These are phyloP conservation scores for Drosophila differens DNA, from an alignment of 2,888 invertebrate genomes.

Conservation along the genomic window DNA sequence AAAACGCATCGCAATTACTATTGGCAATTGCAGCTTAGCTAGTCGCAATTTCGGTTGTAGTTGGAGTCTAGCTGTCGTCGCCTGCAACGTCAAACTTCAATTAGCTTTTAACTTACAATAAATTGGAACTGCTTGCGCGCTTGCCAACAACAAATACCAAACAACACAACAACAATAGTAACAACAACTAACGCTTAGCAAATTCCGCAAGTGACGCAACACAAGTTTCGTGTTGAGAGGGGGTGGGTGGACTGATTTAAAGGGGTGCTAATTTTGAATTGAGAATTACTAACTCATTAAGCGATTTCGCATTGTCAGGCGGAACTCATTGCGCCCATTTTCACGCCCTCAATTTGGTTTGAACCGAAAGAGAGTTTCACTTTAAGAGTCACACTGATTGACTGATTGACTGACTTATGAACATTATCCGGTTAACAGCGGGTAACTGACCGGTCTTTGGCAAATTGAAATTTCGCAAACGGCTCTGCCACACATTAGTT, in stretches of 20 bases:
- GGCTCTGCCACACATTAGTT: slow-evolving; percentile 33
- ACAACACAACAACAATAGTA: slow-evolving; percentile 23
- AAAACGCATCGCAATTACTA: slow-evolving; percentile 28
- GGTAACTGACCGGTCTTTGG: slow-evolving; percentile 11
- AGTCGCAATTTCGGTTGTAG: not conserved
- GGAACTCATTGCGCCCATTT: slow-evolving; percentile 24
- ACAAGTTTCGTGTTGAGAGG: slow-evolving; percentile 54
- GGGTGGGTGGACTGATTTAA: not conserved
- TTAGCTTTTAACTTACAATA: slow-evolving; percentile 75
- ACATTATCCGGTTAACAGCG: slow-evolving; percentile 24
- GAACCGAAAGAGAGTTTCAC: slow-evolving; percentile 39
- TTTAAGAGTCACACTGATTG: slow-evolving; percentile 24
- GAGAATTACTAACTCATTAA: slow-evolving; percentile 42
- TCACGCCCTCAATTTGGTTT: slow-evolving; percentile 22
- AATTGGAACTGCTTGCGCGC: slow-evolving; percentile 47
- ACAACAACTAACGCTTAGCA: slow-evolving; percentile 50
- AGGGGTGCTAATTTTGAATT: too few relatives aligned
- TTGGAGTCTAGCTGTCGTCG: not conserved
- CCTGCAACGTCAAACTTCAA: slow-evolving; percentile 67
- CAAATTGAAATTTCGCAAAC: slow-evolving; percentile 45
- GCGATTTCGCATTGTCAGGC: slow-evolving; percentile 29
- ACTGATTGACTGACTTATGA: slow-evolving; percentile 25
- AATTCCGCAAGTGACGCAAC: slow-evolving; percentile 58
- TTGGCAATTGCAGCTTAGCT: slow-evolving; percentile 14
- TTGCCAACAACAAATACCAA: slow-evolving; percentile 35